Evolutionary conservation across 2,888 invertebrate genomes (phyloP).

Genomic region (Chromoteleia sp.): DNA sequence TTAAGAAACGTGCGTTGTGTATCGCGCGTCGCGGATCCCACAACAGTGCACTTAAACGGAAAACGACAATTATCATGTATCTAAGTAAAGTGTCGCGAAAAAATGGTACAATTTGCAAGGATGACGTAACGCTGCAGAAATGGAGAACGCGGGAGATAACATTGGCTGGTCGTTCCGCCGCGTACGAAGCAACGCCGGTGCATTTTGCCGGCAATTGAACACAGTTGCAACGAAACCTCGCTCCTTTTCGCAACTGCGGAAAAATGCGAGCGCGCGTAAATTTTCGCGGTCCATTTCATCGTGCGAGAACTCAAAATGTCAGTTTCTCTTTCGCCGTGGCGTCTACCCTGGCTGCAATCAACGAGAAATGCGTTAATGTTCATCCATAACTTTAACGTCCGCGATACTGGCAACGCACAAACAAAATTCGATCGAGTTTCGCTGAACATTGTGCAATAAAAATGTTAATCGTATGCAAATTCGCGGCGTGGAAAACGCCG

Average conservation of each 20-base stretch:
- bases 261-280: background rate
- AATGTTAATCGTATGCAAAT: conserved; percentile 39
- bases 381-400: background rate
- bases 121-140: conserved; percentile 15
- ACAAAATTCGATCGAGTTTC: background rate
- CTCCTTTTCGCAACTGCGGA: background rate
- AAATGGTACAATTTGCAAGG: conserved; percentile 19
- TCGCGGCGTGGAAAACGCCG: conserved; percentile 1
- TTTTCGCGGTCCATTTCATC: background rate
- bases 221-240: background rate
- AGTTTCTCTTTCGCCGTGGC: too few relatives aligned
- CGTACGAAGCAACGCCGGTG: background rate
- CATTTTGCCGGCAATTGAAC: background rate
- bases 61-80: conserved; percentile 21
- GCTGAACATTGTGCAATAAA: conserved; percentile 28
- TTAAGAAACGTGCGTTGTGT: background rate
- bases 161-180: background rate
- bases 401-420: background rate
- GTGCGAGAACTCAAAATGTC: too few relatives aligned
- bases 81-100: conserved; percentile 21
- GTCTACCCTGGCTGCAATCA: too few relatives aligned
- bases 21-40: conserved; percentile 11
- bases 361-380: background rate
- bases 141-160: background rate
- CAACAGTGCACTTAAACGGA: conserved; percentile 20